Conservation (phyloP, 2,888 invertebrate species). For the Cantharis rufa region DNA sequence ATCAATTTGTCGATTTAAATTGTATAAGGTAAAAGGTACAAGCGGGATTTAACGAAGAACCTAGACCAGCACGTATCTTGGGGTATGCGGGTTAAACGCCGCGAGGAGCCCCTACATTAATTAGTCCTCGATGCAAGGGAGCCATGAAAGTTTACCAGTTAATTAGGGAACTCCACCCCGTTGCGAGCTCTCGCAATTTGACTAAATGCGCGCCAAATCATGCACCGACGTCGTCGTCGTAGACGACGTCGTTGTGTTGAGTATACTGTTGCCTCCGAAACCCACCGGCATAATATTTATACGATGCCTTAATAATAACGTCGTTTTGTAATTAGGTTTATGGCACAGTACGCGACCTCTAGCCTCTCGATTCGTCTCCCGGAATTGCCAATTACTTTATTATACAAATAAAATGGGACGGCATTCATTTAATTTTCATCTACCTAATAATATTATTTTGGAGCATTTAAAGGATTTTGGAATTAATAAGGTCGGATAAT, state of each 20-base stretch:
- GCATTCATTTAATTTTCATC: slow-evolving; percentile 37
- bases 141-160: slow-evolving; percentile 59
- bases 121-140: slow-evolving; percentile 56
- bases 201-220: slow-evolving; percentile 44
- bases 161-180: slow-evolving; percentile 55
- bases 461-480: slow-evolving; percentile 45
- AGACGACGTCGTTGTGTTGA: slow-evolving; percentile 10
- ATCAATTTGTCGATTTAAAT: slow-evolving; percentile 31
- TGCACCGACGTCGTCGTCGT: slow-evolving; percentile 29
- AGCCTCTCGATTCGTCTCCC: slow-evolving; percentile 29
- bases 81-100: slow-evolving; percentile 38
- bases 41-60: slow-evolving; percentile 28
- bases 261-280: slow-evolving; percentile 18
- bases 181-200: slow-evolving; percentile 49
- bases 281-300: slow-evolving; percentile 30
- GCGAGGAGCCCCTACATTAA: slow-evolving; percentile 49
- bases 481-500: slow-evolving; percentile 49
- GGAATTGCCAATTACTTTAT: slow-evolving; percentile 37
- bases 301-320: slow-evolving; percentile 25
- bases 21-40: slow-evolving; percentile 13
- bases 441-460: slow-evolving; percentile 42
- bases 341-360: slow-evolving; percentile 31
- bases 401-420: slow-evolving; percentile 34
- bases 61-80: slow-evolving; percentile 32
- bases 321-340: slow-evolving; percentile 36